Percentiles rank a stretch among this genome's conserved stretches.
Conservation (phyloP, 2,888 invertebrate genomes). For the Pristionchus fissidentatus region DNA sequence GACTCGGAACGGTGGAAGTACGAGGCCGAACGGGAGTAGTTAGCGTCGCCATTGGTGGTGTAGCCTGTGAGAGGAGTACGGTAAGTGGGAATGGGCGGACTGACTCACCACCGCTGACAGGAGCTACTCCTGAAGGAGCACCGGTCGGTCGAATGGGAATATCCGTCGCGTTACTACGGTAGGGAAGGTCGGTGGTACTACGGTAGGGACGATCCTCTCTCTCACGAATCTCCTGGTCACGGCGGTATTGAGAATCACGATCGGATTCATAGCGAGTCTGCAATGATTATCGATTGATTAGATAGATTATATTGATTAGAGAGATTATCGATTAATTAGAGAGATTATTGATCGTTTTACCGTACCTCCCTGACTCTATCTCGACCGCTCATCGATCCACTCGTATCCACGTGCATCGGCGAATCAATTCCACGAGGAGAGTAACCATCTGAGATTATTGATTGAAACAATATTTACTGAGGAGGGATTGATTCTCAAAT, state of each 20-base stretch:
- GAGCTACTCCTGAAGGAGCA: background rate
- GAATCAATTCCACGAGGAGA: slow-evolving; percentile 57
- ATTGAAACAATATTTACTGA: background rate
- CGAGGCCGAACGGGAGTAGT: background rate
- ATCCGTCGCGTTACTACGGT: background rate
- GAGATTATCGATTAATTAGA: slow-evolving; percentile 19
- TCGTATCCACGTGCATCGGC: slow-evolving; percentile 63
- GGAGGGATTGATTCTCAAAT: background rate
- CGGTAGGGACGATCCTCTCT: slow-evolving; percentile 38
- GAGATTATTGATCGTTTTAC: no score
- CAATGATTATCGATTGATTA: background rate
- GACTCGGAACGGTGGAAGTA: slow-evolving; percentile 61
- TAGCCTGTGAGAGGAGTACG: background rate
- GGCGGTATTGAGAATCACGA: slow-evolving; percentile 33
- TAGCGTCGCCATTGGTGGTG: background rate
- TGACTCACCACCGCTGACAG: slow-evolving; percentile 2
- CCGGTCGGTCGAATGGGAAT: slow-evolving; percentile 35
- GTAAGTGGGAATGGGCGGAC: slow-evolving; percentile 3
- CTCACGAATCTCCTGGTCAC: slow-evolving; percentile 43
- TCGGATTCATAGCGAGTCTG: slow-evolving; percentile 38
- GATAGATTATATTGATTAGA: background rate
- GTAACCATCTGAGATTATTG: slow-evolving; percentile 47
- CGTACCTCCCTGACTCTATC: slow-evolving; percentile 46
- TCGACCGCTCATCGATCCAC: slow-evolving; percentile 56
- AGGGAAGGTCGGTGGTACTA: background rate